Percentiles rank a stretch among this genome's conserved stretches.
phyloP scores from a whole-genome alignment of 2,113 vertebrate species.

The Pterocles burchelli region DNA sequence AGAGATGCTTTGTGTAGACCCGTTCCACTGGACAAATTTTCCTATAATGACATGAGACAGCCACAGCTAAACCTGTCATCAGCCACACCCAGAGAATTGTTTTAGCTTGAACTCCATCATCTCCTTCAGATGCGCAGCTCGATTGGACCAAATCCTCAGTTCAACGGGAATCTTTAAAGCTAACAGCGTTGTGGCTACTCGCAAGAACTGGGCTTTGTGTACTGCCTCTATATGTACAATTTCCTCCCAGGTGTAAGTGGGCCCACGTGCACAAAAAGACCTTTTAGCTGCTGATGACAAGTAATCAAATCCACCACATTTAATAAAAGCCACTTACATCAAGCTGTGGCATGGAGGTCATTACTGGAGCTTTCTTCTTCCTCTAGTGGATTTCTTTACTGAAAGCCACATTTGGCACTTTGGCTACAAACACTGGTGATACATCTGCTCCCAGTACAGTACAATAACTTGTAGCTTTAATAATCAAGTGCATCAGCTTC shows the following conservation, averaged over 20 bases:
- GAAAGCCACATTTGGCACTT: neutral
- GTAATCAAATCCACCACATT: neutral
- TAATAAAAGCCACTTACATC: neutral
- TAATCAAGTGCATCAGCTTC: neutral
- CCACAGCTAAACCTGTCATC: neutral
- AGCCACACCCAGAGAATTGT: neutral
- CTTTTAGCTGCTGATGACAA: neutral
- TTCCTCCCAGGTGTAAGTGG: neutral
- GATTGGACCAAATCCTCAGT: neutral
- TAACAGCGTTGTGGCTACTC: neutral
- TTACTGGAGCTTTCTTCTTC: neutral
- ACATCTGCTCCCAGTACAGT: neutral
- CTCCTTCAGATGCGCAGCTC: neutral
- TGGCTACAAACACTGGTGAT: accelerated
- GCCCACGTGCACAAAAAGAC: neutral
- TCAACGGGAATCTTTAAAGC: neutral
- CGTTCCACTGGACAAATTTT: neutral
- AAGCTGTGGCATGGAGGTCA: neutral
- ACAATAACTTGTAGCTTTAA: neutral
- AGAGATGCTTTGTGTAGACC: neutral
- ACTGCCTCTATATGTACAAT: neutral
- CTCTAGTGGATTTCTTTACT: neutral
- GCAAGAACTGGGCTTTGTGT: neutral
- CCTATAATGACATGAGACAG: neutral
- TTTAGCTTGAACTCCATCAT: neutral